Conservation (phyloP, 2,797 vertebrate species). For the Hybognathus amarus region DNA sequence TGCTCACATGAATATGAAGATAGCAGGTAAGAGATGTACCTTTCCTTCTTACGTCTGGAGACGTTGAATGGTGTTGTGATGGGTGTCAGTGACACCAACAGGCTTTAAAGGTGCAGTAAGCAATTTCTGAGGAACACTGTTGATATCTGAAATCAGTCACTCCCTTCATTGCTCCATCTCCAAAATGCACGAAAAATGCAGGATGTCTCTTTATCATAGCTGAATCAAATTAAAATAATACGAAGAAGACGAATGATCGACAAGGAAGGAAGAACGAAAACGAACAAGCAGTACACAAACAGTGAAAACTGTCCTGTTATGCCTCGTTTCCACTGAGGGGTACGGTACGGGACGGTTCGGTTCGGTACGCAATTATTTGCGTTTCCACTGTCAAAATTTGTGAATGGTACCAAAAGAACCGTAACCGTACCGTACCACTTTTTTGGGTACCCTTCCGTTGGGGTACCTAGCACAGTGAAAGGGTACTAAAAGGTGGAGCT, state of each 20-base stretch:
- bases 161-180: not conserved
- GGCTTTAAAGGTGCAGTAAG: not conserved
- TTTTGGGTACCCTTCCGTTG: too few species aligned
- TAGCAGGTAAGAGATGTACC: conserved; percentile 85
- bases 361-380: too few species aligned
- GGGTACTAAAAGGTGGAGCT: too few species aligned
- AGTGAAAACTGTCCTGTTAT: too few species aligned
- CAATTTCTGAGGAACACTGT: not conserved
- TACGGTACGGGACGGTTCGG: too few species aligned
- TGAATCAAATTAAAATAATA: not conserved
- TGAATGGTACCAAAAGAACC: too few species aligned
- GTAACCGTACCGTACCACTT: too few species aligned
- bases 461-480: too few species aligned
- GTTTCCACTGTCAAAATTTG: too few species aligned
- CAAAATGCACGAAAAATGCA: not conserved
- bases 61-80: not conserved
- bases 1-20: conserved; percentile 98
- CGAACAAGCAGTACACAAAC: not conserved
- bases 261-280: not conserved
- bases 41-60: not conserved
- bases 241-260: not conserved
- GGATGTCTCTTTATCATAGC: not conserved
- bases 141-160: not conserved
- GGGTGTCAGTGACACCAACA: not conserved
- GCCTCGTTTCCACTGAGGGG: too few species aligned